Percentiles rank a stretch among this genome's conserved stretches.
phyloP scores from a whole-genome alignment of 2,113 vertebrate species.

The Chlamydotis undulata region DNA sequence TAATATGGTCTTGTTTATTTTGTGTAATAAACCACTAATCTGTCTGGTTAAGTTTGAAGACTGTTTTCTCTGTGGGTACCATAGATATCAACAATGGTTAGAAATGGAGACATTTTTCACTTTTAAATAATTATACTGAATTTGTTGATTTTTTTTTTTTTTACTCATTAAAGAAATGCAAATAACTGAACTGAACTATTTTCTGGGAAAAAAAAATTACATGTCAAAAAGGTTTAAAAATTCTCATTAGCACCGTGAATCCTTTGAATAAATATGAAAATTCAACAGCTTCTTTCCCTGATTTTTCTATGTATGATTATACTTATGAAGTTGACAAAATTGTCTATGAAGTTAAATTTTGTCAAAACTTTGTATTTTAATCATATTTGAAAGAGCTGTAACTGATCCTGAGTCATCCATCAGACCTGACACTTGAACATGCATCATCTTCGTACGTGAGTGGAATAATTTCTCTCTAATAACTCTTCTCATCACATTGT shows the following conservation, averaged over 20 bases:
- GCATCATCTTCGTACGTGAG: not conserved
- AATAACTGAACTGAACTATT: not conserved
- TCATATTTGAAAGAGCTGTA: not conserved
- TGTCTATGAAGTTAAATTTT: not conserved
- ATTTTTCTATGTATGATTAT: not conserved
- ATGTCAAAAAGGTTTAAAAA: not conserved
- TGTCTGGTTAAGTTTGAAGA: not conserved
- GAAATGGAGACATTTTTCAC: not conserved
- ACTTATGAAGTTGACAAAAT: not conserved
- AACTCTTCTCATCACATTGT: not conserved
- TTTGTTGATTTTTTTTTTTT: too few relatives aligned
- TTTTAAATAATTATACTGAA: not conserved
- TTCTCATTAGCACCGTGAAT: not conserved
- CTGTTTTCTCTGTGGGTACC: not conserved
- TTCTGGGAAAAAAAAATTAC: not conserved
- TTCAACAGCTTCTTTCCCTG: not conserved
- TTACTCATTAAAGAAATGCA: not conserved
- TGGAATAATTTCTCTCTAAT: not conserved
- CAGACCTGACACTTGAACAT: not conserved
- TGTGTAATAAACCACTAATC: not conserved
- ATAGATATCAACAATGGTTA: not conserved
- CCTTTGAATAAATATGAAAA: not conserved
- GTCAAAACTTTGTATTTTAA: not conserved
- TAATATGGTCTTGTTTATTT: not conserved
- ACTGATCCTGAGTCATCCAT: not conserved